Conservation (phyloP, 2,113 vertebrate genomes). For the Bungarus multicinctus region DNA sequence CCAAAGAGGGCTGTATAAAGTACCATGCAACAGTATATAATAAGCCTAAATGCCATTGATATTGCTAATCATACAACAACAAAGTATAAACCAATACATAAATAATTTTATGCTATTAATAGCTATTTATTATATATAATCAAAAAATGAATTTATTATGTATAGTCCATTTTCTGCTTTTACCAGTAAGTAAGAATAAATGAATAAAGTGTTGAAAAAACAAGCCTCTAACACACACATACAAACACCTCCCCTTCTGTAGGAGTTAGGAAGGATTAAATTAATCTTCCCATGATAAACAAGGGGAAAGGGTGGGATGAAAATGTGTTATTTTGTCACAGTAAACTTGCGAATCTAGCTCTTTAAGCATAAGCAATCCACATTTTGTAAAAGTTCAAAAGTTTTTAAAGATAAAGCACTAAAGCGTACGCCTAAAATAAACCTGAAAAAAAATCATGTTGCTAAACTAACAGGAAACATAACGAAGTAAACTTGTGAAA, state of each 20-base stretch:
- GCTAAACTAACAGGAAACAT: conserved; percentile 51
- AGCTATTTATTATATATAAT: background rate
- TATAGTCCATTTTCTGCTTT: background rate
- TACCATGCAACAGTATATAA: background rate
- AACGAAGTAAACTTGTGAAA: conserved; percentile 46
- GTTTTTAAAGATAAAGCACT: conserved; percentile 21
- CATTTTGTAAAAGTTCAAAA: background rate
- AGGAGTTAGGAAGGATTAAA: conserved; percentile 4
- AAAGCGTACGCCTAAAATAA: conserved; percentile 51
- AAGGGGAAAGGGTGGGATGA: background rate
- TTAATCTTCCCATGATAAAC: background rate
- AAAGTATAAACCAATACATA: background rate
- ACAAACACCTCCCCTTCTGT: background rate
- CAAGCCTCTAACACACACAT: background rate
- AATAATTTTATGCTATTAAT: background rate
- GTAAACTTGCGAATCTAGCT: background rate
- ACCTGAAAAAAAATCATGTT: conserved; percentile 35
- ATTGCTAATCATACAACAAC: background rate
- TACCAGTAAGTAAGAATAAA: background rate
- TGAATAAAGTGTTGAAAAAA: background rate
- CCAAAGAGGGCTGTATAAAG: background rate
- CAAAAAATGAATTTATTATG: background rate
- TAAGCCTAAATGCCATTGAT: background rate
- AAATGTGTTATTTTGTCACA: conserved; percentile 5
- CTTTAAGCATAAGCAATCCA: background rate